Evolutionary conservation across 2,888 invertebrate genomes (phyloP).

Genomic region (Spilosoma lubricipeda): DNA sequence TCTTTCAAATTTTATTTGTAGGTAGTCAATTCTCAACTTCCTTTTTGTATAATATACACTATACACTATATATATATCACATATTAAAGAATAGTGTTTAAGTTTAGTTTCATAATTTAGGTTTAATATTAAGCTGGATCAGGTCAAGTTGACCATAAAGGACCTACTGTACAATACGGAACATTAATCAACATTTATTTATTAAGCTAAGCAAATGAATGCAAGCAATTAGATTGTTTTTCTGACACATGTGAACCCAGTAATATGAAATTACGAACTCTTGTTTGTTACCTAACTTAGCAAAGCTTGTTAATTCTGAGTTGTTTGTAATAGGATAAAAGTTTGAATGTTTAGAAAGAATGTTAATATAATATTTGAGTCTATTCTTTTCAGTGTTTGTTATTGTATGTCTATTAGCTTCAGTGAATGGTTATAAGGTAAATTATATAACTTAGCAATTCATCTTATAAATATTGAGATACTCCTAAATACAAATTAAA

Average conservation of each 20-base stretch:
- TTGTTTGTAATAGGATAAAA: conserved; percentile 25
- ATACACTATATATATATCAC: conserved; percentile 41
- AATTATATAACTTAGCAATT: conserved; percentile 31
- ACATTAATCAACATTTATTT: conserved; percentile 14
- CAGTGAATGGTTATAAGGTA: conserved; percentile 28
- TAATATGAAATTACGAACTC: conserved; percentile 8
- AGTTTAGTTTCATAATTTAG: conserved; percentile 13
- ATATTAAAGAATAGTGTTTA: conserved; percentile 14
- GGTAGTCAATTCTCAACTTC: not conserved
- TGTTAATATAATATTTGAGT: conserved; percentile 31
- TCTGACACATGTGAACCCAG: conserved; percentile 16
- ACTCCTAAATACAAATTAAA: not conserved
- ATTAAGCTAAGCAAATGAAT: not conserved
- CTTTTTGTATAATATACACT: conserved; percentile 18
- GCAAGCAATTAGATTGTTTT: conserved; percentile 16
- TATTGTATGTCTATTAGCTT: conserved; percentile 36
- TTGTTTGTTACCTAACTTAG: conserved; percentile 15
- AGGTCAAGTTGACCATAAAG: not conserved
- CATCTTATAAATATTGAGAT: conserved; percentile 2
- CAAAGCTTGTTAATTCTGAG: conserved; percentile 34
- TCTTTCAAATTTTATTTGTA: not conserved
- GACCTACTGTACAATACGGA: conserved; percentile 14
- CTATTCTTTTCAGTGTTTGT: conserved; percentile 38
- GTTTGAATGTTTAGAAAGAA: conserved; percentile 32
- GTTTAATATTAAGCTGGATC: not conserved